Evolutionary conservation across 1,140 invertebrate species (phyloP).

Genomic region (Penaeus japonicus): DNA sequence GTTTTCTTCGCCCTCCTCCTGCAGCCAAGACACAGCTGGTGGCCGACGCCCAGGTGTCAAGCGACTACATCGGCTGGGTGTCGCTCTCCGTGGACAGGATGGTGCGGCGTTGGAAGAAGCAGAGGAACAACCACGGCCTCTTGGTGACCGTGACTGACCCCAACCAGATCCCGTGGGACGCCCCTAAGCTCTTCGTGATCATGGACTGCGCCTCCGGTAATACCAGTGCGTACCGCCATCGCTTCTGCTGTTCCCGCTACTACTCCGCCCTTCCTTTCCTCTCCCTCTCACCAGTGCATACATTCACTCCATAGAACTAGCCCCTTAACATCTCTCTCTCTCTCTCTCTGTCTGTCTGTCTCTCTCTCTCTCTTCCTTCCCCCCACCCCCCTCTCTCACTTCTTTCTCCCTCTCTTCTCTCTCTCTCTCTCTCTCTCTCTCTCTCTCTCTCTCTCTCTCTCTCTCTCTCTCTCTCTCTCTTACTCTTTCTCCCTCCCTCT

Average conservation of each 20-base stretch:
- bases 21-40: conserved; percentile 19
- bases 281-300: no score
- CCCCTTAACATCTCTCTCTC: no score
- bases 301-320: no score
- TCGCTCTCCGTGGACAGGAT: conserved; percentile 33
- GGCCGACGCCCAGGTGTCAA: conserved; percentile 17
- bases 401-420: no score
- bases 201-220: conserved; percentile 53
- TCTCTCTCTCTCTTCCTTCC: no score
- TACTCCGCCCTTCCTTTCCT: not conserved
- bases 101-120: conserved; percentile 28
- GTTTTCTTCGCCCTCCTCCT: not conserved
- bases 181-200: conserved; percentile 40
- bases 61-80: conserved; percentile 54
- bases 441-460: no score
- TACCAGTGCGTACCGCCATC: conserved; percentile 64
- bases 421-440: no score
- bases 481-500: no score
- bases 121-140: conserved; percentile 49
- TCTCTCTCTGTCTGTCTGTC: no score
- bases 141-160: conserved; percentile 38
- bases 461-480: no score
- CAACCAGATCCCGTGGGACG: conserved; percentile 37
- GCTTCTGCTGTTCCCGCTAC: not conserved
- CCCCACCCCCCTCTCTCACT: no score